Base-by-base conservation (phyloP, 92 coral and sea anemone genomes). In the Paragorgia papillata region DNA sequence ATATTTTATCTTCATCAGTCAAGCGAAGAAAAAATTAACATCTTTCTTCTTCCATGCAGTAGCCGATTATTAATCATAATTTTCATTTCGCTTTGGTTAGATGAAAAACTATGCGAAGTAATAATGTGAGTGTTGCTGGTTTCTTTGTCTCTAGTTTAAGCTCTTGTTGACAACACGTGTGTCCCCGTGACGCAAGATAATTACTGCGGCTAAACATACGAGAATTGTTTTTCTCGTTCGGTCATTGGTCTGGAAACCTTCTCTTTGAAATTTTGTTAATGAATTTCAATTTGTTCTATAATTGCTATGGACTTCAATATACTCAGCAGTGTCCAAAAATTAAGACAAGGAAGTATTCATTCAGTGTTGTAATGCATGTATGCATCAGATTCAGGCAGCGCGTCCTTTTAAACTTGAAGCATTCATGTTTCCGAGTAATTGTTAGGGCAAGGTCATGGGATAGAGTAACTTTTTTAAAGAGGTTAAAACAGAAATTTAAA, bases 221-320 rank as follows among this genome's bases (percentile, higher is more conserved):
- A 18, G 9, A 32, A 70, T 70, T 70, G 77, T 70, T 71, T 54
- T 53, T 21, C 64, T 22, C 31, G 17, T 20, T 30, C 78, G 49
- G 17, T 71, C 78, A 71, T 71, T 71, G 62, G 78, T 55, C 64
- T 51, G 49, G 29, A 26, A 71, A 71, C 33, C 50, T 71, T 71
- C 50, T 55, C 53, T 71, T 55, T 71, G 63, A 71, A 71, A 55
- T 71, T 55, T 54, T 39, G 63, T 55, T 71, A 71, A 71, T 71
- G 63, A 71, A 71, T 71, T 71, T 71, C 64, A 71, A 71, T 71
- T 71, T 53, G 48, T 17, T 18, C 63, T 71, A 71, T 71, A 71
- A 71, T 71, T 71, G 78, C 39, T 31, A 31, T 58, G 41, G 63
- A 53, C 78, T 71, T 55, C 78, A 71, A 71, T 71, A 71, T 71